A percentile compares a stretch with the other conserved stretches of the same genome.
Evolutionary conservation across 1,140 invertebrate genomes (phyloP).

Genomic region (Ceratoteleas bidentatus): DNA sequence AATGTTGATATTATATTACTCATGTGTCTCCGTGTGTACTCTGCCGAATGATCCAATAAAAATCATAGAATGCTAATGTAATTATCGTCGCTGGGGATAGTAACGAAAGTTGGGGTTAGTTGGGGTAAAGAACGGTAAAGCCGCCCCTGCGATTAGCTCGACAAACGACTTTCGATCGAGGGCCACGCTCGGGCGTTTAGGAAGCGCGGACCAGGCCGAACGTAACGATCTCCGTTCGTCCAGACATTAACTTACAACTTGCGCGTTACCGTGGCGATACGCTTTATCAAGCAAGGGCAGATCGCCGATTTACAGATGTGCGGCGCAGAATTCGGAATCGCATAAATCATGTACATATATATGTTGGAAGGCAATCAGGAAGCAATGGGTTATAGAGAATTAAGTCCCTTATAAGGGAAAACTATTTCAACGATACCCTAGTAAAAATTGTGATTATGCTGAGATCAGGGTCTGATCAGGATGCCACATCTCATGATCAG

Average conservation of each 20-base stretch:
- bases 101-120: slow-evolving; percentile 75
- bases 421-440: too few species aligned
- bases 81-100: slow-evolving; percentile 76
- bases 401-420: too few species aligned
- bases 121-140: slow-evolving; percentile 73
- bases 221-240: slow-evolving; percentile 47
- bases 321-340: too few species aligned
- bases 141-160: slow-evolving; percentile 79
- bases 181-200: slow-evolving; percentile 51
- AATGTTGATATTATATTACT: slow-evolving; percentile 58
- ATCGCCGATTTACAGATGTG: slow-evolving; percentile 17
- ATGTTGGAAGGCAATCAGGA: too few species aligned
- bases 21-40: slow-evolving; percentile 56
- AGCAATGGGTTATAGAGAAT: too few species aligned
- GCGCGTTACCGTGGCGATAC: slow-evolving; percentile 21
- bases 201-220: slow-evolving; percentile 26
- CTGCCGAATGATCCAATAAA: slow-evolving; percentile 75
- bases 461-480: too few species aligned
- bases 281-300: slow-evolving; percentile 11
- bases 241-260: slow-evolving; percentile 53
- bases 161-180: slow-evolving; percentile 76
- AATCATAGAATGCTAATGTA: slow-evolving; percentile 81
- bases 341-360: too few species aligned
- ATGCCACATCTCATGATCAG: too few species aligned
- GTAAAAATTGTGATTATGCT: too few species aligned